phyloP scores from a whole-genome alignment of 2,113 vertebrate genomes.

The Rostratula benghalensis region DNA sequence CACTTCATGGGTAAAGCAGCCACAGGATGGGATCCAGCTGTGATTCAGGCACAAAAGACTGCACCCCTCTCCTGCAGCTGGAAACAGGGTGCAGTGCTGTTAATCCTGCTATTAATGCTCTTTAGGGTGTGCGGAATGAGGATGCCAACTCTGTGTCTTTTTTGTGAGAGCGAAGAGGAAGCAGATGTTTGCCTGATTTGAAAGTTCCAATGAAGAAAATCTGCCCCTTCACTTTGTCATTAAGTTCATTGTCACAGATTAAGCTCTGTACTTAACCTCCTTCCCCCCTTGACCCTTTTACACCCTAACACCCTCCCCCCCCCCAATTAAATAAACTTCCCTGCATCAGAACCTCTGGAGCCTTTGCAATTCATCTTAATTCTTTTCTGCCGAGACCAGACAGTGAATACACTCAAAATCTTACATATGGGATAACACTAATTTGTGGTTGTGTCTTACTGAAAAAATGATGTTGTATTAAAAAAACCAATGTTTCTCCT shows the following conservation, averaged over 20 bases:
- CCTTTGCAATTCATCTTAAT: not conserved
- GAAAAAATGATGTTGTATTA: not conserved
- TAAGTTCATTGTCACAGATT: not conserved
- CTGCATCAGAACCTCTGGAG: not conserved
- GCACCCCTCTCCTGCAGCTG: not conserved
- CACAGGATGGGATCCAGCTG: not conserved
- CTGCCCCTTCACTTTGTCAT: not conserved
- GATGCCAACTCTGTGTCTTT: not conserved
- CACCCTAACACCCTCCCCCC: no score
- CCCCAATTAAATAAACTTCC: rapidly evolving
- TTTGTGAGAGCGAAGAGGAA: not conserved
- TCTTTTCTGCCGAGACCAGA: not conserved
- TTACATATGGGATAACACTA: not conserved
- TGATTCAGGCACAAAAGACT: not conserved
- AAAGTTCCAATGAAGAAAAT: not conserved
- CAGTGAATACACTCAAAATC: not conserved
- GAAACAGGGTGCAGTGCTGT: not conserved
- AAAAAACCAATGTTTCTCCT: not conserved
- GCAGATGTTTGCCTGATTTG: no score
- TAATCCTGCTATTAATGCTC: not conserved
- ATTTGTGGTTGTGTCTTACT: not conserved
- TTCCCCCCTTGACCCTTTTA: not conserved
- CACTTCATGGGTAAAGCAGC: not conserved
- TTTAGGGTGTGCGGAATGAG: not conserved
- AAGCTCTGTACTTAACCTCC: not conserved